Percentiles rank a stretch among this genome's conserved stretches.
Conservation (phyloP, 2,888 invertebrate genomes). For the Herminia tarsipennalis region DNA sequence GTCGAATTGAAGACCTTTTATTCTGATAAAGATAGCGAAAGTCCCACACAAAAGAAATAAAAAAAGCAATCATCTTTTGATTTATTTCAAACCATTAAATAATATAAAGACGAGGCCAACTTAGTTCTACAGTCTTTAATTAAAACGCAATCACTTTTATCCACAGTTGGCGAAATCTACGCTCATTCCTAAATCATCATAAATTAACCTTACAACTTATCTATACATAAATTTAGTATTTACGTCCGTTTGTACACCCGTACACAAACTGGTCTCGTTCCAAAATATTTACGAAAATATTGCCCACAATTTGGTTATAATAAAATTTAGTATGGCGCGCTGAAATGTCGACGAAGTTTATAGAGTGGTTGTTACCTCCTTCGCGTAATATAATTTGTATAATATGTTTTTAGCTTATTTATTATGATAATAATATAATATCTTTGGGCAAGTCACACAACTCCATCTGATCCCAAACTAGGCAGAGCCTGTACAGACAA, state of each 20-base stretch:
- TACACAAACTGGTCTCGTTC: constrained; percentile 73
- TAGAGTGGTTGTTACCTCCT: constrained; percentile 60
- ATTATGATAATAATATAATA: too few species aligned
- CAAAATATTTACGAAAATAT: constrained; percentile 84
- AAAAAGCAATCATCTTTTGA: too few species aligned
- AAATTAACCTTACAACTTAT: constrained; percentile 39
- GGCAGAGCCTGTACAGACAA: too few species aligned
- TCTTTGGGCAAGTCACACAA: too few species aligned
- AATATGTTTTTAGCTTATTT: too few species aligned
- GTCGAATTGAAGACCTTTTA: too few species aligned
- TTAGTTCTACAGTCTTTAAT: too few species aligned
- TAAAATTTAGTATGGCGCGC: constrained; percentile 74
- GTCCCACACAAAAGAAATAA: too few species aligned
- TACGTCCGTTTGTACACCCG: constrained; percentile 62
- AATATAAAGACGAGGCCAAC: too few species aligned
- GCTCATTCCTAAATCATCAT: constrained; percentile 12
- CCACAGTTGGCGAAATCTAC: not conserved
- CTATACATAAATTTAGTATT: constrained; percentile 54
- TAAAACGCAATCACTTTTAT: not conserved
- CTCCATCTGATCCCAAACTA: too few species aligned
- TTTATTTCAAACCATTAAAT: too few species aligned
- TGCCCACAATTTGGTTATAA: constrained; percentile 81
- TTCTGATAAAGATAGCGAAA: too few species aligned
- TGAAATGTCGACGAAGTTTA: constrained; percentile 48
- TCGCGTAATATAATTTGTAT: not conserved